A percentile compares a stretch with the other conserved stretches of the same genome.
Conservation (phyloP, 2,888 invertebrate genomes). For the Euphydryas editha region DNA sequence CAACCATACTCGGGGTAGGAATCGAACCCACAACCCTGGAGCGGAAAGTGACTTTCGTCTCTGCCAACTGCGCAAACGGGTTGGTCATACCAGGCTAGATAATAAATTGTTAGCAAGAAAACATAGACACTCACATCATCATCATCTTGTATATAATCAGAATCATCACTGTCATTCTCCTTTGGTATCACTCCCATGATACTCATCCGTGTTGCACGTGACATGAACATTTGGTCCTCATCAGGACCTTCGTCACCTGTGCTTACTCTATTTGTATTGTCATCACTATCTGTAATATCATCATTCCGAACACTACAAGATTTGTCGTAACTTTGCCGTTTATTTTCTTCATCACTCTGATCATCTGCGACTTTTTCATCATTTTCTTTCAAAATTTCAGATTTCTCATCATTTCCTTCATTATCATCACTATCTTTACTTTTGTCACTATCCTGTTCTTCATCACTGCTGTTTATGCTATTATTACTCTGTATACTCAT, state of each 20-base stretch:
- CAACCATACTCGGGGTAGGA: too few relatives aligned
- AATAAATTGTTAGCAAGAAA: neutral
- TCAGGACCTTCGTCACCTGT: conserved; percentile 46
- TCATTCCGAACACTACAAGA: conserved; percentile 37
- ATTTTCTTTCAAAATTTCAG: conserved; percentile 1
- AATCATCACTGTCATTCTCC: conserved; percentile 67
- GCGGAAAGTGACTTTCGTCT: too few relatives aligned
- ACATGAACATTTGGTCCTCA: conserved; percentile 75
- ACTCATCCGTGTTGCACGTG: conserved; percentile 77
- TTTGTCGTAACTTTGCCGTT: conserved; percentile 24
- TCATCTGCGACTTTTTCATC: conserved; percentile 2
- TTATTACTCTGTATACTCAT: conserved; percentile 44
- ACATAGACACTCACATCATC: conserved; percentile 59
- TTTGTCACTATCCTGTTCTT: conserved; percentile 19
- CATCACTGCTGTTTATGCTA: conserved; percentile 36
- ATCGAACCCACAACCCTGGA: too few relatives aligned
- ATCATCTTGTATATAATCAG: conserved; percentile 77
- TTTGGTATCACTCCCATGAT: conserved; percentile 76
- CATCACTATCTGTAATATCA: conserved; percentile 17
- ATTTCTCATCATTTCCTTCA: conserved; percentile 31
- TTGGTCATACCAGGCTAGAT: too few relatives aligned
- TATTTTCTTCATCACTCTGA: conserved; percentile 11
- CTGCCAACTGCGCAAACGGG: too few relatives aligned
- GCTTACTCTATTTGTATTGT: conserved; percentile 36
- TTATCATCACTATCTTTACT: conserved; percentile 36